A percentile compares a stretch with the other conserved stretches of the same genome.
Conservation (phyloP, 2,888 invertebrate genomes). For the Scaptomyza polygonia region DNA sequence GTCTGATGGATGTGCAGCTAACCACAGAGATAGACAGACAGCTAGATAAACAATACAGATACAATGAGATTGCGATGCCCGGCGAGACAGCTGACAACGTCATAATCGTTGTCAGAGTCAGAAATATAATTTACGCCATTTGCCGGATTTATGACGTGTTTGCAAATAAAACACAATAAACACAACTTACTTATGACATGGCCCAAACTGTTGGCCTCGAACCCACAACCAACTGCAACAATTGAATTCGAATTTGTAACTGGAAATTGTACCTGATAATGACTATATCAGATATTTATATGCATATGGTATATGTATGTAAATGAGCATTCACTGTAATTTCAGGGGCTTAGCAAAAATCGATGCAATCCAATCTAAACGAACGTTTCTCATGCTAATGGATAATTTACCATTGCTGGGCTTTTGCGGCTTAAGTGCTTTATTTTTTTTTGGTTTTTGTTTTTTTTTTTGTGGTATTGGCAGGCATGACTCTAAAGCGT, state of each 20-base stretch:
- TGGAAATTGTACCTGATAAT: background rate
- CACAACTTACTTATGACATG: constrained; percentile 6
- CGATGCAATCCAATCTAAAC: constrained; percentile 39
- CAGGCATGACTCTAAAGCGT: no score
- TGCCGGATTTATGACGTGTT: constrained; percentile 53
- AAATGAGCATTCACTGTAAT: constrained; percentile 3
- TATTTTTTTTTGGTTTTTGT: background rate
- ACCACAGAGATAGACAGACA: constrained; percentile 14
- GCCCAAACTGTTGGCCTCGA: constrained; percentile 6
- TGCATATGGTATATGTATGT: no score
- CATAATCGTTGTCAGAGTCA: constrained; percentile 37
- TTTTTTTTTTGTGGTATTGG: background rate
- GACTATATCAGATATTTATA: background rate
- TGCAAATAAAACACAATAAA: constrained; percentile 7
- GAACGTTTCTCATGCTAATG: constrained; percentile 41
- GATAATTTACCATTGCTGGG: constrained; percentile 29
- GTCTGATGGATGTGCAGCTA: constrained; percentile 45
- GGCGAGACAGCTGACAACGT: constrained; percentile 57
- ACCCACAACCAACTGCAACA: constrained; percentile 1
- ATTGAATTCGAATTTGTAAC: constrained; percentile 13
- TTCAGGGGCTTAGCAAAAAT: constrained; percentile 27
- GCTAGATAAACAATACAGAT: constrained; percentile 40
- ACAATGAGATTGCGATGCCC: constrained; percentile 30
- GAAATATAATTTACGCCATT: constrained; percentile 46
- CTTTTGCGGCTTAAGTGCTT: background rate